Conservation (phyloP, 2,113 vertebrate species). For the Oryzias celebensis region DNA sequence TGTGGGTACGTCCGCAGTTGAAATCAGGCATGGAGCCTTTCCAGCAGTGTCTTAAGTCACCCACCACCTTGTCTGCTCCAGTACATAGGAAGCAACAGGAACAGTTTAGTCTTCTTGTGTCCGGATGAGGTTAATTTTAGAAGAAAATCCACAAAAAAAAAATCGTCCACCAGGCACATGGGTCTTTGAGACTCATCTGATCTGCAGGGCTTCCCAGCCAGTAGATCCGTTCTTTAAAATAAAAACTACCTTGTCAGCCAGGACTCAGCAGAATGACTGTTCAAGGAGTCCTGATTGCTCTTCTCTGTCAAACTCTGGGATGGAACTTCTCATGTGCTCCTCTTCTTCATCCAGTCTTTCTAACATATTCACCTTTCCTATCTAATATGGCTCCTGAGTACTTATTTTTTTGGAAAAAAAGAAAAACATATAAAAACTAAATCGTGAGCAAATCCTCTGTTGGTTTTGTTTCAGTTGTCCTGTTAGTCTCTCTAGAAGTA, state of each 20-base stretch:
- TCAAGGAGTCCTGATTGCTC: constrained; percentile 37
- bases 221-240: constrained; percentile 16
- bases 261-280: constrained; percentile 23
- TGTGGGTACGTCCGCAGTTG: constrained; percentile 45
- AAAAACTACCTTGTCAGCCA: constrained; percentile 25
- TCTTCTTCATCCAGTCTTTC: constrained; percentile 23
- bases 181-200: constrained; percentile 41
- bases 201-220: constrained; percentile 19
- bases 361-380: constrained; percentile 39
- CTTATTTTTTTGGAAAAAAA: constrained; percentile 41
- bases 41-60: constrained; percentile 17
- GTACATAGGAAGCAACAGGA: constrained; percentile 41
- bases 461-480: constrained; percentile 49
- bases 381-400: constrained; percentile 80
- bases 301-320: constrained; percentile 41
- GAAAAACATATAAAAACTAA: constrained; percentile 65
- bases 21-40: constrained; percentile 30
- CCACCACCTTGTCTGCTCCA: constrained; percentile 15
- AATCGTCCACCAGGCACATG: constrained; percentile 38
- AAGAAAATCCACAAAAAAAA: constrained; percentile 10
- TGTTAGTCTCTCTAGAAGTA: constrained; percentile 54
- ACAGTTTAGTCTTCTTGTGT: constrained; percentile 44
- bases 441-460: constrained; percentile 57
- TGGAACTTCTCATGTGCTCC: constrained; percentile 24
- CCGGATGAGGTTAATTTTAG: constrained; percentile 41